phyloP scores from a whole-genome alignment of 1,140 invertebrate genomes.

The Hyphantria cunea region DNA sequence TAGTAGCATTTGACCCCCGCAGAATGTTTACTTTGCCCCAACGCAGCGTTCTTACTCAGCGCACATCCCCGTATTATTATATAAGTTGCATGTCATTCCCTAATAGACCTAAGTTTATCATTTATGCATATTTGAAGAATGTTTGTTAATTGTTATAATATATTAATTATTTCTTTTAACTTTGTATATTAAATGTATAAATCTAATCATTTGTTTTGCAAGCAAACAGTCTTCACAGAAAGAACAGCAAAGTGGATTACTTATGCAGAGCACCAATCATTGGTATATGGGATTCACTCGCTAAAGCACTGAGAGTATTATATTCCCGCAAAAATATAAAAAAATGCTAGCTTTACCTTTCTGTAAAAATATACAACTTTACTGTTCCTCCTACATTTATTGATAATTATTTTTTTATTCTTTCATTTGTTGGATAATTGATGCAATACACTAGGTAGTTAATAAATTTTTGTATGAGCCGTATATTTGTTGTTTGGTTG shows the following conservation, averaged over 20 bases:
- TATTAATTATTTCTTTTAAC: slow-evolving; percentile 29
- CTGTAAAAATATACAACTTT: slow-evolving; percentile 39
- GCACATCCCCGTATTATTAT: slow-evolving; percentile 47
- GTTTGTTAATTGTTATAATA: slow-evolving; percentile 36
- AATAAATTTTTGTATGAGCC: slow-evolving; percentile 33
- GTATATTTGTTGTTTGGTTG: slow-evolving; percentile 24
- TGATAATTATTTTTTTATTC: slow-evolving; percentile 39
- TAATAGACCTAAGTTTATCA: slow-evolving; percentile 38
- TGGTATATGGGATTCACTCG: slow-evolving; percentile 30
- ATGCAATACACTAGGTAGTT: slow-evolving; percentile 46
- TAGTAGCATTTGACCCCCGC: slow-evolving; percentile 71
- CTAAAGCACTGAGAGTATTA: slow-evolving; percentile 14
- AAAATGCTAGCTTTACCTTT: slow-evolving; percentile 10
- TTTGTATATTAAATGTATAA: slow-evolving; percentile 26
- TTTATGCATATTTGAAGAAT: slow-evolving; percentile 37
- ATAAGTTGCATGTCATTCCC: slow-evolving; percentile 52
- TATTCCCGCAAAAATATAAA: slow-evolving; percentile 7
- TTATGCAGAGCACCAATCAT: slow-evolving; percentile 20
- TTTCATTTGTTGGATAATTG: slow-evolving; percentile 42
- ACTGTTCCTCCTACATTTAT: slow-evolving; percentile 53
- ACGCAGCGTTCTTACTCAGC: slow-evolving; percentile 62
- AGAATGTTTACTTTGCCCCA: slow-evolving; percentile 64
- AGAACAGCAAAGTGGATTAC: slow-evolving; percentile 48
- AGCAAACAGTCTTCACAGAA: slow-evolving; percentile 45
- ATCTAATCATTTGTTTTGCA: slow-evolving; percentile 22